These are phyloP conservation scores for Enteromius paludinosus DNA, from an alignment of 2,797 vertebrate genomes.

Conservation along the genomic window DNA sequence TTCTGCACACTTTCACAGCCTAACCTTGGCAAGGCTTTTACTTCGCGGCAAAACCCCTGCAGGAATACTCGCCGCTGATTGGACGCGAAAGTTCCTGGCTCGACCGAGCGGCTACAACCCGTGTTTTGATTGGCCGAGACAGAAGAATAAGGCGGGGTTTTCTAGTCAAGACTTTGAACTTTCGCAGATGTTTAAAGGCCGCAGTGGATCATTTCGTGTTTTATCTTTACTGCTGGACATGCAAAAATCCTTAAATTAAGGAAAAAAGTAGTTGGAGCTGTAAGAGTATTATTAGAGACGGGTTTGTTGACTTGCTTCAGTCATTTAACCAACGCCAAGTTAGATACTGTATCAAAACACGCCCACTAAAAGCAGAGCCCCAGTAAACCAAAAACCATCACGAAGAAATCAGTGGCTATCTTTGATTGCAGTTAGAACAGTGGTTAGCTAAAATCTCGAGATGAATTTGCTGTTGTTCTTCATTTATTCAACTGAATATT, in stretches of 20 bases:
- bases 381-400: background rate
- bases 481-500: background rate
- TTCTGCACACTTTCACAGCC: slow-evolving; percentile 29
- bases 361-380: background rate
- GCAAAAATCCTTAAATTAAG: background rate
- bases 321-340: background rate
- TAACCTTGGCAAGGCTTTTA: slow-evolving; percentile 8
- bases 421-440: background rate
- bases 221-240: background rate
- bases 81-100: background rate
- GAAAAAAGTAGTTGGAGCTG: background rate
- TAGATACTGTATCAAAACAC: background rate
- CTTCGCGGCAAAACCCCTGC: slow-evolving; percentile 46
- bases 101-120: background rate
- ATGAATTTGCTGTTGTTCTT: background rate
- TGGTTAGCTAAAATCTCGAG: background rate
- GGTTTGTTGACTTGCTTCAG: background rate
- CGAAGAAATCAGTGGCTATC: too few species aligned
- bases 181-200: slow-evolving; percentile 41
- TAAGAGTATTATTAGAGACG: background rate
- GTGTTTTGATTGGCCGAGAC: slow-evolving; percentile 32
- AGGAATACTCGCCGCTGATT: slow-evolving; percentile 28
- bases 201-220: background rate
- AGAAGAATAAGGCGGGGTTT: slow-evolving; percentile 1
- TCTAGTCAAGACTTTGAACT: background rate